Evolutionary conservation across 2,797 vertebrate species (phyloP).

Genomic region (Hapalemur alaotrensis): DNA sequence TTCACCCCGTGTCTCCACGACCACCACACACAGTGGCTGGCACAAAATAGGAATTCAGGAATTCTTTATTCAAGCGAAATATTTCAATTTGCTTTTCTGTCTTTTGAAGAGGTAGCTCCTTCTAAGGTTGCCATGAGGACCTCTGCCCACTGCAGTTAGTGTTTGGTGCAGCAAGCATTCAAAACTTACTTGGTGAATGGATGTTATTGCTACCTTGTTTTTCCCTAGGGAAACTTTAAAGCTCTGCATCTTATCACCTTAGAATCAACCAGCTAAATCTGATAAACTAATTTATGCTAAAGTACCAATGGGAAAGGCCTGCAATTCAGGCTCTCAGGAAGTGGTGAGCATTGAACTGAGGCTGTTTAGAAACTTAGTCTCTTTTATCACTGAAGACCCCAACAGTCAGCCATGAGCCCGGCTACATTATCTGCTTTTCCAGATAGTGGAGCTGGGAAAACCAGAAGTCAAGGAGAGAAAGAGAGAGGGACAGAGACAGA

Average conservation of each 20-base stretch:
- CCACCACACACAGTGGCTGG: background rate
- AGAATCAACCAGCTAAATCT: constrained; percentile 28
- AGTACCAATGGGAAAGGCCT: background rate
- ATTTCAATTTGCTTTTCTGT: background rate
- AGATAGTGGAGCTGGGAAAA: background rate
- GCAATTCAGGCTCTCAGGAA: constrained; percentile 24
- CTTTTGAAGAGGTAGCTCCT: background rate
- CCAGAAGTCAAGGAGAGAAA: background rate
- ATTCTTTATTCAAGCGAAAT: background rate
- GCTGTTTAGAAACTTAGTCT: constrained; percentile 28
- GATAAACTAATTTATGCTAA: constrained; percentile 31
- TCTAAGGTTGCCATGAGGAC: background rate
- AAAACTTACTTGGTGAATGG: background rate
- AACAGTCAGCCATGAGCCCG: background rate
- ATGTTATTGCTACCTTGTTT: background rate
- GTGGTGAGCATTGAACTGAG: background rate
- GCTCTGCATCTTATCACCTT: background rate
- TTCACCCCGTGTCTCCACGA: background rate
- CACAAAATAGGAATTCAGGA: background rate
- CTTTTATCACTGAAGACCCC: constrained; percentile 6
- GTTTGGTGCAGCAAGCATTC: background rate
- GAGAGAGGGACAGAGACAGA: background rate
- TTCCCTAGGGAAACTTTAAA: background rate
- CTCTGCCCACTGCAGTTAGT: background rate
- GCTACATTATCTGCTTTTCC: background rate